Conservation (phyloP, 1,140 invertebrate species). For the Drosophila parvula region DNA sequence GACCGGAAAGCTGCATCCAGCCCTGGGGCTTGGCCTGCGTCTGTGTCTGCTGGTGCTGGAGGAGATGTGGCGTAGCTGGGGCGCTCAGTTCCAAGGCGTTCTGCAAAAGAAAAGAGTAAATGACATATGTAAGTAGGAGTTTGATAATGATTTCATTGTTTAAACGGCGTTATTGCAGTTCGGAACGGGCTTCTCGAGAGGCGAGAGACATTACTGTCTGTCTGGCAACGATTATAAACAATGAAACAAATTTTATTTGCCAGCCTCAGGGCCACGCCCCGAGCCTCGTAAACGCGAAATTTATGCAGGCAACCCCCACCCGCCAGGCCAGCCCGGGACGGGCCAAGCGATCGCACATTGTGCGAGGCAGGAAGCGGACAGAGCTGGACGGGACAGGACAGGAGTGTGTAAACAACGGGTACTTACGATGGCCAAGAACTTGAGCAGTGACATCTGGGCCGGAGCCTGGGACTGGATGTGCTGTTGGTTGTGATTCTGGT, state of each 20-base stretch:
- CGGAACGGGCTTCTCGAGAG: slow-evolving; percentile 9
- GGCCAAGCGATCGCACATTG: slow-evolving; percentile 63
- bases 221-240: slow-evolving; percentile 62
- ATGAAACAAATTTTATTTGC: slow-evolving; percentile 66
- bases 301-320: slow-evolving; percentile 64
- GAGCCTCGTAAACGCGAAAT: slow-evolving; percentile 65
- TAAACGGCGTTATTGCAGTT: slow-evolving; percentile 5
- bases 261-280: slow-evolving; percentile 30
- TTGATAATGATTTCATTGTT: slow-evolving; percentile 19
- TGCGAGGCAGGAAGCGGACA: slow-evolving; percentile 68
- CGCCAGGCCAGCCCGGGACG: slow-evolving; percentile 46
- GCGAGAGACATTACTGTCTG: slow-evolving; percentile 33
- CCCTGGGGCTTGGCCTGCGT: slow-evolving; percentile 86
- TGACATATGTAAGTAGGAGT: background rate
- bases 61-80: slow-evolving; percentile 93
- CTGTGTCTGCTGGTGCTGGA: slow-evolving; percentile 84
- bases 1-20: slow-evolving; percentile 97
- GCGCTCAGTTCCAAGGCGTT: slow-evolving; percentile 96
- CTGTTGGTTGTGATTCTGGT: slow-evolving; percentile 9
- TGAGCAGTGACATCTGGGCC: slow-evolving; percentile 86
- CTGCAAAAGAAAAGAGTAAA: slow-evolving; percentile 86
- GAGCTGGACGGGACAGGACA: slow-evolving; percentile 17
- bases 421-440: slow-evolving; percentile 88
- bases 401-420: slow-evolving; percentile 18
- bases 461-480: slow-evolving; percentile 45